phyloP scores from a whole-genome alignment of 2,113 vertebrate genomes.

The Plotosus lineatus region DNA sequence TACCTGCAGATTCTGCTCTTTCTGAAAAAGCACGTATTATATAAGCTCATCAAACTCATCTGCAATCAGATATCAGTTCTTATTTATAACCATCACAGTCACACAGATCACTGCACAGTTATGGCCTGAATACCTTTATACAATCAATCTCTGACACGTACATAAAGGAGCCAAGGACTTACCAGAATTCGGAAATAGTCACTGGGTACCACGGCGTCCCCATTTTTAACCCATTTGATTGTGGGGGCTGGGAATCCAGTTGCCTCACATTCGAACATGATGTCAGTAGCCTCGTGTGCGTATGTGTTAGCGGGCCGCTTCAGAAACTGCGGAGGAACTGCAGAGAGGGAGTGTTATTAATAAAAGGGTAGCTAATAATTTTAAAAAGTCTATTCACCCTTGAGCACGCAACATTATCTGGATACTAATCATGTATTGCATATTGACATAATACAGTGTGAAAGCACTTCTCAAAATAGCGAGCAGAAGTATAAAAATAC shows the following conservation, averaged over 20 bases:
- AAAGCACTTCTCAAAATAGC: too few relatives aligned
- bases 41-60: neutral
- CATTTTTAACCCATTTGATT: slow-evolving; percentile 97
- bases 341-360: slow-evolving; percentile 34
- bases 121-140: neutral
- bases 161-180: slow-evolving; percentile 60
- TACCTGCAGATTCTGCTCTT: slow-evolving; percentile 96
- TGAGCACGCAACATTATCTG: too few relatives aligned
- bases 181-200: slow-evolving; percentile 98
- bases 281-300: slow-evolving; percentile 94
- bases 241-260: slow-evolving; percentile 86
- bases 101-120: neutral
- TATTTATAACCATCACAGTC: neutral
- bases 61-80: neutral
- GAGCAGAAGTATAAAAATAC: too few relatives aligned
- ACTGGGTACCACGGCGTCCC: slow-evolving; percentile 94
- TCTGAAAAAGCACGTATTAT: slow-evolving; percentile 67
- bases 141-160: neutral
- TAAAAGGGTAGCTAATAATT: neutral
- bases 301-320: slow-evolving; percentile 85
- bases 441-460: too few relatives aligned
- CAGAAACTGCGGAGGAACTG: slow-evolving; percentile 85
- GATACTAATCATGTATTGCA: too few relatives aligned
- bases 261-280: slow-evolving; percentile 92
- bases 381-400: too few relatives aligned